These are phyloP conservation scores for Crypturellus tataupa DNA, from an alignment of 2,797 vertebrate genomes.

Conservation along the genomic window DNA sequence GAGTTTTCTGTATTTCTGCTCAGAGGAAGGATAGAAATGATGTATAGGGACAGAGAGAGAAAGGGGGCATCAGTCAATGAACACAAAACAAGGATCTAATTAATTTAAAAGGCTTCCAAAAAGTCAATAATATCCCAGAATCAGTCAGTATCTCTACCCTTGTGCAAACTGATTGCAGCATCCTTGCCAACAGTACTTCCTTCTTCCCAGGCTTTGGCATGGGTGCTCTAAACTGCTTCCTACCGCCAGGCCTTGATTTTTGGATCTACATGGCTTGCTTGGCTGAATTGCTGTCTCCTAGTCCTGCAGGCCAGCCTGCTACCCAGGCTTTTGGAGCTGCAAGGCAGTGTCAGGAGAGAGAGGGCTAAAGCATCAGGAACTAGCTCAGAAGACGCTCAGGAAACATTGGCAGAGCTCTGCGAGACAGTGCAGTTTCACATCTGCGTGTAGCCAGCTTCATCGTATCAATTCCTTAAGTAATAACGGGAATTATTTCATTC, in stretches of 20 bases:
- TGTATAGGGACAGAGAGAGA: neutral
- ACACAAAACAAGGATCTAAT: neutral
- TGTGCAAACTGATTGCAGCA: neutral
- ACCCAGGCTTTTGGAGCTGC: neutral
- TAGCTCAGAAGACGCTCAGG: neutral
- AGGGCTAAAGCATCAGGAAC: neutral
- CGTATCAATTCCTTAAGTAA: neutral
- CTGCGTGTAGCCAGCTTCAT: neutral
- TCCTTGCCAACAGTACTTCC: neutral
- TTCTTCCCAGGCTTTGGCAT: neutral
- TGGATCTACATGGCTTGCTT: neutral
- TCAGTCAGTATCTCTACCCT: neutral
- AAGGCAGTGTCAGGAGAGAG: neutral
- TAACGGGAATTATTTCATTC: neutral
- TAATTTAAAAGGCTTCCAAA: neutral
- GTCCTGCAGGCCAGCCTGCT: neutral
- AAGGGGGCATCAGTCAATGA: neutral
- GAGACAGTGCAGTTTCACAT: neutral
- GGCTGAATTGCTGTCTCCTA: neutral
- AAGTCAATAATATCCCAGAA: neutral
- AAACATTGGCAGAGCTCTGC: neutral
- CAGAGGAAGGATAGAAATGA: neutral
- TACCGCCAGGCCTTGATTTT: neutral
- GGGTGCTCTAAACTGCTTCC: neutral
- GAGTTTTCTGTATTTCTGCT: neutral